Evolutionary conservation across 2,113 vertebrate species (phyloP), one percentile per base, ranked within the genome.

Genomic region (Cyphomyrus plagiostoma): DNA sequence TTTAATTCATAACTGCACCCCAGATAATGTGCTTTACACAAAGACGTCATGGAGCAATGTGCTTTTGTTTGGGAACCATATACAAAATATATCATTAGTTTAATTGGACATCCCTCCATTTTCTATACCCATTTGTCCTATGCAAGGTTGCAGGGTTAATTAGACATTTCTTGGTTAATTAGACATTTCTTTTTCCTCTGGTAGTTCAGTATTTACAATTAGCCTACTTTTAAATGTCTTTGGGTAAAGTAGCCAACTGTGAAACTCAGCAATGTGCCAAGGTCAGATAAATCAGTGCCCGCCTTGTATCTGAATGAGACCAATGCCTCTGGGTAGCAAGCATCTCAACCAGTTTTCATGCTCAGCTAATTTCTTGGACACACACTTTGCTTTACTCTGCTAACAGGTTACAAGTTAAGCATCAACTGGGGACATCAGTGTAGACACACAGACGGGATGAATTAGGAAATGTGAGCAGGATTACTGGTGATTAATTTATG

Each of bases 191-290:
- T 74, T 88, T 48, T 48, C 53, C 58, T 49, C 42, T 49, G n/a
- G 58, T 74, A 39, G 1, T 58, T 58, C 30, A 87, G 26, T 58
- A 62, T 88, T 70, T 70, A 77, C 88, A 89, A 45, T 26, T 88
- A 66, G 21, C 49, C 87, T 89, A 52, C 45, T 89, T 52, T 52
- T 89, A 50, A 62, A 70, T 52, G 46, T 88, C 53, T n/a, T 70
- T 49, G 56, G n/a, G 70, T 80, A 80, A 89, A 53, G 53, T 88
- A 77, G 88, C 66, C 48, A 45, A 50, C 26, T 35, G n/a, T 50
- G 23, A 52, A 52, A 80, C 1, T 42, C 58, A 21, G 26, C 30
- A 35, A 53, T 17, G 13, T 70, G 87, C 58, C 87, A 74, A 49
- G 87, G 21, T 70, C 87, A 13, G n/a, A 48, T 48, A 49, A 66